Evolutionary conservation across 2,888 invertebrate genomes (phyloP).

Genomic region (Bursaphelenchus okinawaensis): DNA sequence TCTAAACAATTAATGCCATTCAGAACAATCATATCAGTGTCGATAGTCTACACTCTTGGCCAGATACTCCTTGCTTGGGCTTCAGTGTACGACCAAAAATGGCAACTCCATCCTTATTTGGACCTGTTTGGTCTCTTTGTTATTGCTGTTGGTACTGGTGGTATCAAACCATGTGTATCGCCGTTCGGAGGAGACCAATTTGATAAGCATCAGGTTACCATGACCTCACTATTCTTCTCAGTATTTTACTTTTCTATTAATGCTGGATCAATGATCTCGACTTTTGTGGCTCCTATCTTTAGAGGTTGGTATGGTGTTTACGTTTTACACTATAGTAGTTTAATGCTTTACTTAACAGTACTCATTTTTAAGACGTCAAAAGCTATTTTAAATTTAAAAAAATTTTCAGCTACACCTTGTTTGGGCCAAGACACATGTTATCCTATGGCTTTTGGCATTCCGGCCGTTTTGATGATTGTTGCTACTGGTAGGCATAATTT

Average conservation of each 20-base stretch:
- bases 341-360: too few relatives aligned
- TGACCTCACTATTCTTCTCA: conserved; percentile 83
- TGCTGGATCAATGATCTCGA: conserved; percentile 78
- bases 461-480: conserved; percentile 76
- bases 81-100: conserved; percentile 26
- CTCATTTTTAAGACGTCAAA: background rate
- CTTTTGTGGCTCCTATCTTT: conserved; percentile 79
- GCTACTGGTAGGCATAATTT: conserved; percentile 76
- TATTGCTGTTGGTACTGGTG: conserved; percentile 61
- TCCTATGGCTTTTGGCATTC: conserved; percentile 81
- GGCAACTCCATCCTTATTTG: conserved; percentile 46
- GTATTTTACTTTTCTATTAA: conserved; percentile 91
- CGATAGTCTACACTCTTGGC: conserved; percentile 79
- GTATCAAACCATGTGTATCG: conserved; percentile 63
- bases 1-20: conserved; percentile 29
- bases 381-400: background rate
- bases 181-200: conserved; percentile 63
- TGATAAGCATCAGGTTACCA: conserved; percentile 61
- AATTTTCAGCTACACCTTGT: conserved; percentile 15
- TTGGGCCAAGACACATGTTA: conserved; percentile 68
- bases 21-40: conserved; percentile 80
- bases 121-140: conserved; percentile 58
- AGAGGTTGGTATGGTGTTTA: conserved; percentile 64
- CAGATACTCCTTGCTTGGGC: conserved; percentile 70
- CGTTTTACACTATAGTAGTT: too few relatives aligned